Evolutionary conservation across 2,797 vertebrate genomes (phyloP).

Genomic region (Acipenser oxyrinchus): DNA sequence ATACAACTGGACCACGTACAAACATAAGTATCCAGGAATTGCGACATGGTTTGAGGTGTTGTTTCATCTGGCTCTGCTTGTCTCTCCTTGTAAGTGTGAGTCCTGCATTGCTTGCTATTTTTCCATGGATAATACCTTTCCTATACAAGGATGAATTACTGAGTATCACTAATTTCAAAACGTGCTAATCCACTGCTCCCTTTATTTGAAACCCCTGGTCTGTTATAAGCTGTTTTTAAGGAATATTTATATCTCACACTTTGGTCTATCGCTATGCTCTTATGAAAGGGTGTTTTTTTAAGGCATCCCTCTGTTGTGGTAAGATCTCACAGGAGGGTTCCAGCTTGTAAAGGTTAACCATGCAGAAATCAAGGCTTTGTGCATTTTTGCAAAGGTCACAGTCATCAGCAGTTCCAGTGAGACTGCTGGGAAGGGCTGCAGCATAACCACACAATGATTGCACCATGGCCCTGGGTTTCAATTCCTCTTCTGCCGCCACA

Average conservation of each 20-base stretch:
- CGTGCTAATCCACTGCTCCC: neutral
- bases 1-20: too few species aligned
- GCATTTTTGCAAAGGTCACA: slow-evolving; percentile 58
- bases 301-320: slow-evolving; percentile 33
- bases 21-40: too few species aligned
- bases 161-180: too few species aligned
- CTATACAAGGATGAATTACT: too few species aligned
- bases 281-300: slow-evolving; percentile 31
- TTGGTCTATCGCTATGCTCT: slow-evolving; percentile 3
- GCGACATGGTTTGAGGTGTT: too few species aligned
- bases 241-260: slow-evolving; percentile 4
- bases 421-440: slow-evolving; percentile 46
- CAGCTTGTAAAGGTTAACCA: slow-evolving; percentile 58
- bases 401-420: slow-evolving; percentile 55
- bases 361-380: slow-evolving; percentile 60
- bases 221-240: neutral
- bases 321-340: slow-evolving; percentile 50
- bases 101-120: too few species aligned
- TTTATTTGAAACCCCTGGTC: neutral
- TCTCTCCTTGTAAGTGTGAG: too few species aligned
- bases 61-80: too few species aligned
- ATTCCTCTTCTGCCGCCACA: slow-evolving; percentile 47
- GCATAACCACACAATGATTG: slow-evolving; percentile 44
- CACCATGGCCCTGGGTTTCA: slow-evolving; percentile 45
- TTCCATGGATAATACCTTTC: too few species aligned